These are phyloP conservation scores for Himalopsyche anomala DNA, from an alignment of 2,888 invertebrate species.

Conservation along the genomic window DNA sequence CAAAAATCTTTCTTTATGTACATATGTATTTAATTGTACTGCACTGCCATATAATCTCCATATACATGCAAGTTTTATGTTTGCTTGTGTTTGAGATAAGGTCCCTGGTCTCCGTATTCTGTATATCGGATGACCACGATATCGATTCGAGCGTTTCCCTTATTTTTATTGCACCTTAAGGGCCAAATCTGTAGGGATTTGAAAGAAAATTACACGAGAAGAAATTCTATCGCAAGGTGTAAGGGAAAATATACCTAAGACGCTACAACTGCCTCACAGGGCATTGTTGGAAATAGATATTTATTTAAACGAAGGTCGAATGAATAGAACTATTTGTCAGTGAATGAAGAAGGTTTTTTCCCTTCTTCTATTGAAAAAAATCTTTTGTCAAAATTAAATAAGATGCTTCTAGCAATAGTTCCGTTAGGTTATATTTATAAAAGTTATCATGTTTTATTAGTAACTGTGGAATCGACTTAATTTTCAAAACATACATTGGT, in stretches of 20 bases:
- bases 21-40: not conserved
- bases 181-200: conserved; percentile 45
- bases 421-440: not conserved
- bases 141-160: conserved; percentile 46
- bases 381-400: conserved; percentile 11
- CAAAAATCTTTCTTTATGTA: not conserved
- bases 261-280: not conserved
- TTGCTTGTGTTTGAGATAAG: conserved; percentile 2
- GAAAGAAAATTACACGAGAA: conserved; percentile 37
- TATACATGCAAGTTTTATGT: conserved; percentile 2
- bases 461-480: too few species aligned
- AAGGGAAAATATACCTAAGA: not conserved
- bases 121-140: conserved; percentile 44
- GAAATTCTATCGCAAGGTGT: conserved; percentile 30
- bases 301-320: conserved; percentile 27
- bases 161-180: conserved; percentile 51
- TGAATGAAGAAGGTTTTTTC: conserved; percentile 20
- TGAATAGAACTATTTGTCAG: conserved; percentile 39
- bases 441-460: too few species aligned
- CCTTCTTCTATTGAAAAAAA: not conserved
- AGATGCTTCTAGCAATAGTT: not conserved
- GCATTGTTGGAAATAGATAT: conserved; percentile 36
- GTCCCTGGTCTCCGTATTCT: not conserved
- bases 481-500: too few species aligned
- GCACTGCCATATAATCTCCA: not conserved